These are phyloP conservation scores for Oreotrochilus melanogaster DNA, from an alignment of 2,113 vertebrate species.

Conservation along the genomic window DNA sequence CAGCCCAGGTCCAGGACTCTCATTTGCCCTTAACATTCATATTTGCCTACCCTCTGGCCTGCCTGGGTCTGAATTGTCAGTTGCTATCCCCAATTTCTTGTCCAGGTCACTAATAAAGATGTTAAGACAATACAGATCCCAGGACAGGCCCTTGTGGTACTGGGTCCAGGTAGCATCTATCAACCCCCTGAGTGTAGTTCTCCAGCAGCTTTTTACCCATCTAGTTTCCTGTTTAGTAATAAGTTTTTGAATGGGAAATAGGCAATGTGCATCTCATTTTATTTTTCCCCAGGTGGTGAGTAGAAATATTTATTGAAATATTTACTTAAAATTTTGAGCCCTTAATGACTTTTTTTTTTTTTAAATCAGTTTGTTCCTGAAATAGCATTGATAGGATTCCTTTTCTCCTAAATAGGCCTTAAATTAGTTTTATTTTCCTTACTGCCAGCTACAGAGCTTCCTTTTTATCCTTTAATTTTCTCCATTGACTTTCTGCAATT, in stretches of 20 bases:
- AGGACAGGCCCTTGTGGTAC: not conserved
- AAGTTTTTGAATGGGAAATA: not conserved
- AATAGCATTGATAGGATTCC: not conserved
- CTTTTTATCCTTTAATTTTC: slow-evolving; percentile 28
- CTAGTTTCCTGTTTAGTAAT: not conserved
- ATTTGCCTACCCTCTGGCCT: not conserved
- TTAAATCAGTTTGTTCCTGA: not conserved
- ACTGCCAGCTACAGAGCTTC: not conserved
- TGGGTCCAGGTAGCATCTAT: not conserved
- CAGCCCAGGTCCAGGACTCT: not conserved
- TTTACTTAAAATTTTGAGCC: not conserved
- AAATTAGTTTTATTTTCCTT: slow-evolving; percentile 13
- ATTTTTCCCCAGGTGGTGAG: not conserved
- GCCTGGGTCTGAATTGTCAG: not conserved
- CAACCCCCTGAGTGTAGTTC: not conserved
- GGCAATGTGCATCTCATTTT: accelerated
- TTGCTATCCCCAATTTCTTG: not conserved
- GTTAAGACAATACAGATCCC: not conserved
- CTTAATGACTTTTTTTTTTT: not conserved
- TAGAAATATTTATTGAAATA: not conserved
- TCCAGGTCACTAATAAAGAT: not conserved
- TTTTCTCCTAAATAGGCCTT: not conserved
- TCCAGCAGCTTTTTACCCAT: not conserved
- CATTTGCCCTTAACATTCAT: not conserved
- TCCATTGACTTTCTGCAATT: not conserved